Evolutionary conservation across 2,797 vertebrate genomes (phyloP).

Genomic region (Ataeniobius toweri): DNA sequence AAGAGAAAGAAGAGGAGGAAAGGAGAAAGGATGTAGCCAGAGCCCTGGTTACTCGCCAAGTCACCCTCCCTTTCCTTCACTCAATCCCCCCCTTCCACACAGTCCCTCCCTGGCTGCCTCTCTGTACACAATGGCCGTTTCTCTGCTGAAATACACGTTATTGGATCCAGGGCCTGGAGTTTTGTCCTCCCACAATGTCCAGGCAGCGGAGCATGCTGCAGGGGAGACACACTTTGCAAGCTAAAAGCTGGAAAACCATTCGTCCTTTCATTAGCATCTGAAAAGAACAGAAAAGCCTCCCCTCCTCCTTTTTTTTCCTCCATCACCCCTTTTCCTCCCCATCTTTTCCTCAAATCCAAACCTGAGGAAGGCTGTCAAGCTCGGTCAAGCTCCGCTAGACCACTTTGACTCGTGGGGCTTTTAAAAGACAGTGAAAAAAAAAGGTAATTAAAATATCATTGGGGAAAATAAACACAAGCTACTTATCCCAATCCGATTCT

Average conservation of each 20-base stretch:
- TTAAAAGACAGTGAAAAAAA: conserved; percentile 14
- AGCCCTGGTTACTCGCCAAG: conserved; percentile 81
- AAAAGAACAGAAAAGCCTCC: conserved; percentile 75
- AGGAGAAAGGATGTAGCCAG: conserved; percentile 81
- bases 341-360: conserved; percentile 73
- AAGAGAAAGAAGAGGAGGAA: conserved; percentile 59
- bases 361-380: conserved; percentile 74
- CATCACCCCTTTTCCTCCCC: conserved; percentile 65
- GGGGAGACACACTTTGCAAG: conserved; percentile 86
- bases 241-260: conserved; percentile 85
- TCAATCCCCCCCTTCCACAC: conserved; percentile 63
- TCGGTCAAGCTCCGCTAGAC: conserved; percentile 73
- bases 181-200: conserved; percentile 87
- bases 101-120: conserved; percentile 74
- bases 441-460: conserved; percentile 71
- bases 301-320: conserved; percentile 35
- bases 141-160: conserved; percentile 88
- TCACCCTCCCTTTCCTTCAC: conserved; percentile 76
- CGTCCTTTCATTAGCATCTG: conserved; percentile 85
- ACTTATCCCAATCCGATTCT: conserved; percentile 76
- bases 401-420: conserved; percentile 67
- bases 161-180: conserved; percentile 84
- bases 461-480: conserved; percentile 77
- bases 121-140: conserved; percentile 82
- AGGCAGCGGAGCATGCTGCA: conserved; percentile 86